Conservation (phyloP, 1,140 invertebrate species). For the Hetaerina americana region DNA sequence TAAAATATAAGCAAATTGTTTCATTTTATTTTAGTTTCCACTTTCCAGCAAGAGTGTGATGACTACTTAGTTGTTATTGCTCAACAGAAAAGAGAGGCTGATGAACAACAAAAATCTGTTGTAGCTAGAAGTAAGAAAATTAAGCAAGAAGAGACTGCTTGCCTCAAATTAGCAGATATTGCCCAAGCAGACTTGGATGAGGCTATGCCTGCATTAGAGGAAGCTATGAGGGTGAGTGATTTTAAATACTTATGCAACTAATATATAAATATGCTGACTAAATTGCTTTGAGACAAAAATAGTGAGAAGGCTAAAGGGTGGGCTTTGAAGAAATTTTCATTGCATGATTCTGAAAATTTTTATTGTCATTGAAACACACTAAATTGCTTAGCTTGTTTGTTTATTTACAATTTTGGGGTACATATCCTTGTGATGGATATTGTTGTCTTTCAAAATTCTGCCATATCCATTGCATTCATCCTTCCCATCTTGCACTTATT, state of each 20-base stretch:
- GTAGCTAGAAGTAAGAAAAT: slow-evolving; percentile 52
- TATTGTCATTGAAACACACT: too few relatives aligned
- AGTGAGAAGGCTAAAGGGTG: not conserved
- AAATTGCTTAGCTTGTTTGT: too few relatives aligned
- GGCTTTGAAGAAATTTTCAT: too few relatives aligned
- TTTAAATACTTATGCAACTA: too few relatives aligned
- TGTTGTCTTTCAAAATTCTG: too few relatives aligned
- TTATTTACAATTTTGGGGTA: too few relatives aligned
- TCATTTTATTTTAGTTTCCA: slow-evolving; percentile 39
- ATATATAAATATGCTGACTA: too few relatives aligned
- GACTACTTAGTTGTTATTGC: slow-evolving; percentile 59
- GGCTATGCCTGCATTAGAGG: slow-evolving; percentile 72
- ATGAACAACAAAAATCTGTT: slow-evolving; percentile 54
- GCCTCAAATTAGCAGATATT: slow-evolving; percentile 60
- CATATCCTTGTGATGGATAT: too few relatives aligned
- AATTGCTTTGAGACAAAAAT: not conserved
- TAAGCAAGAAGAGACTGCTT: slow-evolving; percentile 61
- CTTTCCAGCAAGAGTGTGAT: slow-evolving; percentile 59
- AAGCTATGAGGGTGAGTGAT: slow-evolving; percentile 56
- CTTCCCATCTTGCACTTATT: too few relatives aligned
- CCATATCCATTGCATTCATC: too few relatives aligned
- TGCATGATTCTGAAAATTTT: too few relatives aligned
- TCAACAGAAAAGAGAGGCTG: slow-evolving; percentile 61
- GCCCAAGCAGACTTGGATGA: slow-evolving; percentile 65
- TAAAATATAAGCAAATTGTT: too few relatives aligned